Evolutionary conservation across 35 echinoderm and acorn worm species (phyloP).

Genomic region (Ophiothrix spiculata): DNA sequence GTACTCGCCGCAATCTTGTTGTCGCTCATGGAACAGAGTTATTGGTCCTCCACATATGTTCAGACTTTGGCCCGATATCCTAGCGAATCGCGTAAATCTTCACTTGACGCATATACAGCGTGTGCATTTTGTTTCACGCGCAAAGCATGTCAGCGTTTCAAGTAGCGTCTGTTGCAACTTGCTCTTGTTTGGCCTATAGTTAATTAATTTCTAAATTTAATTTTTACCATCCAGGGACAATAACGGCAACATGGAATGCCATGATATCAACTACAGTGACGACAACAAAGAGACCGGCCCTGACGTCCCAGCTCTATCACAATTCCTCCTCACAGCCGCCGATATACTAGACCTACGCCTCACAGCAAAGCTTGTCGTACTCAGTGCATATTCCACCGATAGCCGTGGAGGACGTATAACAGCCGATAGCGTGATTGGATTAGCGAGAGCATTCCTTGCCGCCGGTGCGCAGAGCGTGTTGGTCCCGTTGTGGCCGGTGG

Average conservation of each 20-base stretch:
- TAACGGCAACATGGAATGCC: conserved; percentile 57
- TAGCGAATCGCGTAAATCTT: no score
- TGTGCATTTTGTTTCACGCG: no score
- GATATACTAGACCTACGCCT: conserved; percentile 90
- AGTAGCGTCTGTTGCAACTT: no score
- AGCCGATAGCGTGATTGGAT: conserved; percentile 72
- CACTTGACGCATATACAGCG: no score
- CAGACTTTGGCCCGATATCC: no score
- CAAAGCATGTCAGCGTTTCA: no score
- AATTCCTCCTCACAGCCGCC: conserved; percentile 92
- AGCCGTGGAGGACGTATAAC: conserved; percentile 76
- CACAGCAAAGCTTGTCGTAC: conserved; percentile 89
- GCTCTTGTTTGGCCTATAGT: no score
- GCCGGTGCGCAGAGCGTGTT: conserved; percentile 94
- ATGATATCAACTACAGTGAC: conserved; percentile 91
- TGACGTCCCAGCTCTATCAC: conserved; percentile 72
- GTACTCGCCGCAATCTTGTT: no score
- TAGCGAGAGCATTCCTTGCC: conserved; percentile 85
- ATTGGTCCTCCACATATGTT: no score
- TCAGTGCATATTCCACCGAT: conserved; percentile 79
- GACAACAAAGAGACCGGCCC: conserved; percentile 57
- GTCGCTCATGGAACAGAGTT: no score
- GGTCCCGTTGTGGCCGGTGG: conserved; percentile 90
- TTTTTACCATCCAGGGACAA: conserved; percentile 33
- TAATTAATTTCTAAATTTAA: background rate